A percentile compares a stretch with the other conserved stretches of the same genome.
These are phyloP conservation scores for Heliconius sara DNA, from an alignment of 2,888 invertebrate genomes.

Conservation along the genomic window DNA sequence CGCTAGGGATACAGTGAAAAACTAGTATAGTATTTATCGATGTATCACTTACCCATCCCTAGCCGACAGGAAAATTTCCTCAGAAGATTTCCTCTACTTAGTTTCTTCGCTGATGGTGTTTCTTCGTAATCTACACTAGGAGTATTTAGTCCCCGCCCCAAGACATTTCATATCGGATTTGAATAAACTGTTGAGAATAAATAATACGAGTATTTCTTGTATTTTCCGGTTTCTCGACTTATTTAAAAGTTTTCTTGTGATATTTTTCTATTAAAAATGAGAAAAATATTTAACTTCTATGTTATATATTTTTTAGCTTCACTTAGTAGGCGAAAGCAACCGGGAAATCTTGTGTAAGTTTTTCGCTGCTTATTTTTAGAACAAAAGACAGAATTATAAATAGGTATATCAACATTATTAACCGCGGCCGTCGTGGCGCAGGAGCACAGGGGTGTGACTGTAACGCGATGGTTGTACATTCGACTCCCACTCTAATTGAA, in stretches of 20 bases:
- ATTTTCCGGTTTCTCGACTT: background rate
- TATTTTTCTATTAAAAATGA: background rate
- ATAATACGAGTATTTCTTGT: background rate
- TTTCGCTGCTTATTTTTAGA: no score
- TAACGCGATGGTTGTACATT: no score
- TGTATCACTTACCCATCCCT: constrained; percentile 34
- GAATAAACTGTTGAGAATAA: constrained; percentile 47
- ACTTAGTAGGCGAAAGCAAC: background rate
- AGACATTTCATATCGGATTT: constrained; percentile 46
- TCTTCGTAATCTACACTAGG: constrained; percentile 73
- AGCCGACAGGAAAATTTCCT: constrained; percentile 29
- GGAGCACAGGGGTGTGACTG: no score
- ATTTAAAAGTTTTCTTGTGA: background rate
- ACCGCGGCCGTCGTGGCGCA: no score
- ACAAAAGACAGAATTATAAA: no score
- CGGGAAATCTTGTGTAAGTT: no score
- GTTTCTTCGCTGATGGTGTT: constrained; percentile 77
- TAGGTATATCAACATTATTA: background rate
- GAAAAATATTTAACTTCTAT: background rate
- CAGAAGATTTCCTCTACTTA: constrained; percentile 58
- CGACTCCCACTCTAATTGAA: no score
- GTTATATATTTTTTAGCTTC: background rate
- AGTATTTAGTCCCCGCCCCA: constrained; percentile 63
- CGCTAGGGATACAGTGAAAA: no score
- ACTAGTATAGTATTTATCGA: constrained; percentile 1